These are phyloP conservation scores for Melospiza melodia DNA, from an alignment of 2,113 vertebrate species.

Conservation along the genomic window DNA sequence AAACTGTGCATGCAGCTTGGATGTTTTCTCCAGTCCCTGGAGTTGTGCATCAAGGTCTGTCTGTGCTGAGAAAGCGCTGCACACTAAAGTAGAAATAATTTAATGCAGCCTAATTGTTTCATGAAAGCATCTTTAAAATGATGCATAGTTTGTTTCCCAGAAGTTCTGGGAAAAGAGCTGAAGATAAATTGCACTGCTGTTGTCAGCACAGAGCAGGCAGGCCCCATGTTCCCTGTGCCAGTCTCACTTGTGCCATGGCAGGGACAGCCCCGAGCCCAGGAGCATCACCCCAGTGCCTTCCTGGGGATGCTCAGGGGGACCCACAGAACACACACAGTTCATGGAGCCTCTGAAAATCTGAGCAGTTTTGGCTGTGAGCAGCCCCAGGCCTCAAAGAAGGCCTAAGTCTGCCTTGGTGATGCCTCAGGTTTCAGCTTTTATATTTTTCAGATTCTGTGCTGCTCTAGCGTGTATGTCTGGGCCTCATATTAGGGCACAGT, in stretches of 20 bases:
- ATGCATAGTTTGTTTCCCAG: slow-evolving; percentile 4
- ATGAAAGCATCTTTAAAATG: slow-evolving; percentile 15
- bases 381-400: background rate
- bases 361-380: background rate
- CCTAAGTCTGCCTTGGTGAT: background rate
- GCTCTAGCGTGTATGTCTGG: background rate
- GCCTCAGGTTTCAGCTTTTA: background rate
- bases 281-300: rapidly evolving
- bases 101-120: slow-evolving; percentile 16
- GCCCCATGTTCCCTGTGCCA: rapidly evolving
- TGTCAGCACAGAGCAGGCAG: background rate
- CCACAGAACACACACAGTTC: background rate
- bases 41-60: background rate
- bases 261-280: rapidly evolving
- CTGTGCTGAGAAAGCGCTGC: background rate
- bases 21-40: background rate
- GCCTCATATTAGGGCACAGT: background rate
- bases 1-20: background rate
- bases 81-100: background rate
- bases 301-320: background rate
- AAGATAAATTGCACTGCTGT: background rate
- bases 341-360: background rate
- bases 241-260: rapidly evolving
- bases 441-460: background rate
- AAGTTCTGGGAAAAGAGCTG: background rate